Evolutionary conservation across 2,113 vertebrate species (phyloP).

Genomic region (Boleophthalmus pectinirostris): DNA sequence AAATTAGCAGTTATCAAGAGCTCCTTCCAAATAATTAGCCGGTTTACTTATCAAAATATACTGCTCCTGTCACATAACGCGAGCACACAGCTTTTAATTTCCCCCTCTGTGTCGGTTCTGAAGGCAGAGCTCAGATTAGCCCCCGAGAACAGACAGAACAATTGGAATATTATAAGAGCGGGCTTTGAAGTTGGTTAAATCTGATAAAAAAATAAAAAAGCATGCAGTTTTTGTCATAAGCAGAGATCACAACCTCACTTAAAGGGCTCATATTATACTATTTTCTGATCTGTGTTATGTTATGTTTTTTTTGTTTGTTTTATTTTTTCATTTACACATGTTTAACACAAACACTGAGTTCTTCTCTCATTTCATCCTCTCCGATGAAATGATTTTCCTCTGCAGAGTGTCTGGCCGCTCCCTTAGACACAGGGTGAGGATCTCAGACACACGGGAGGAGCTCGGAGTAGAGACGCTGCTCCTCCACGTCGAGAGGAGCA

Average conservation of each 20-base stretch:
- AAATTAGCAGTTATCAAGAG: conserved; percentile 34
- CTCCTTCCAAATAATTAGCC: conserved; percentile 38
- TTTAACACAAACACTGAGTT: too few relatives aligned
- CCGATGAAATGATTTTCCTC: too few relatives aligned
- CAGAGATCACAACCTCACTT: not conserved
- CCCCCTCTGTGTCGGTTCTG: conserved; percentile 4
- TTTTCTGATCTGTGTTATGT: too few relatives aligned
- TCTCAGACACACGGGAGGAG: too few relatives aligned
- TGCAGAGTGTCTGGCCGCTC: too few relatives aligned
- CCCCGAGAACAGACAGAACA: conserved; percentile 44
- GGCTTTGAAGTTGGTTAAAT: conserved; percentile 50
- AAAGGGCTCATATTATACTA: not conserved
- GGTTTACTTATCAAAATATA: conserved; percentile 17
- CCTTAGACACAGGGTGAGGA: too few relatives aligned
- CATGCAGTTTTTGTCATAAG: conserved; percentile 17
- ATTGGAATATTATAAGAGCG: conserved; percentile 33
- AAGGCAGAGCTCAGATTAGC: conserved; percentile 38
- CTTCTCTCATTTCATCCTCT: too few relatives aligned
- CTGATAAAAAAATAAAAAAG: conserved; percentile 16
- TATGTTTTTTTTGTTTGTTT: too few relatives aligned
- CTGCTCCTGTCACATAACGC: conserved; percentile 11
- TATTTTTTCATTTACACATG: too few relatives aligned
- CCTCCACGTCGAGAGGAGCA: too few relatives aligned
- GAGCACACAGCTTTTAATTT: not conserved
- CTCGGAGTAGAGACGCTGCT: too few relatives aligned